Conservation (phyloP, 1,140 invertebrate species). For the Heliconius hewitsoni region DNA sequence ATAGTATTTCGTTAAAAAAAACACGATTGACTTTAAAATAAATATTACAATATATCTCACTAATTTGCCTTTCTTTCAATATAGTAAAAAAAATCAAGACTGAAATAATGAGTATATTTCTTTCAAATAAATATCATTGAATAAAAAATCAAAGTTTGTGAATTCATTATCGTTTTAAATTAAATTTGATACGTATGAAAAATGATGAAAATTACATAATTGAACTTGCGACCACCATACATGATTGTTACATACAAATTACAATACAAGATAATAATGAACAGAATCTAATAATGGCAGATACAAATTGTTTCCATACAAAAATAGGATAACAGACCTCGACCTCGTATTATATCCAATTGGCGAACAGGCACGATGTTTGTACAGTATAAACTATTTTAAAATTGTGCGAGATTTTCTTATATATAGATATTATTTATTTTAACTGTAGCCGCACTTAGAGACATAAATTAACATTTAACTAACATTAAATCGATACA, state of each 20-base stretch:
- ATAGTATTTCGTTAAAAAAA: no score
- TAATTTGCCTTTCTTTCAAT: no score
- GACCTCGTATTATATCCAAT: not conserved
- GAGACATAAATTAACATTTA: not conserved
- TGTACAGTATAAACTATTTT: not conserved
- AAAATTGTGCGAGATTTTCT: constrained; percentile 14
- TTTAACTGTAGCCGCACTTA: not conserved
- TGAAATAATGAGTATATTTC: not conserved
- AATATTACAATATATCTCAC: no score
- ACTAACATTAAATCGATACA: not conserved
- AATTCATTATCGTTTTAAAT: not conserved
- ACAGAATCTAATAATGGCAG: not conserved
- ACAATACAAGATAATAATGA: not conserved
- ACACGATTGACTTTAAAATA: no score
- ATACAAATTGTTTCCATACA: not conserved
- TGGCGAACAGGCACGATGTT: constrained; percentile 2
- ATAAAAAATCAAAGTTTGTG: not conserved
- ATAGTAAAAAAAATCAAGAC: not conserved
- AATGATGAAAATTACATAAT: not conserved
- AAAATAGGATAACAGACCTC: not conserved
- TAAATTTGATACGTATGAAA: not conserved
- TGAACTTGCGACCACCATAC: not conserved
- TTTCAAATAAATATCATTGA: not conserved
- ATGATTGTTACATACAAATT: not conserved
- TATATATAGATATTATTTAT: not conserved